Conservation (phyloP, 2,797 vertebrate species). For the Peromyscus melanophrys region DNA sequence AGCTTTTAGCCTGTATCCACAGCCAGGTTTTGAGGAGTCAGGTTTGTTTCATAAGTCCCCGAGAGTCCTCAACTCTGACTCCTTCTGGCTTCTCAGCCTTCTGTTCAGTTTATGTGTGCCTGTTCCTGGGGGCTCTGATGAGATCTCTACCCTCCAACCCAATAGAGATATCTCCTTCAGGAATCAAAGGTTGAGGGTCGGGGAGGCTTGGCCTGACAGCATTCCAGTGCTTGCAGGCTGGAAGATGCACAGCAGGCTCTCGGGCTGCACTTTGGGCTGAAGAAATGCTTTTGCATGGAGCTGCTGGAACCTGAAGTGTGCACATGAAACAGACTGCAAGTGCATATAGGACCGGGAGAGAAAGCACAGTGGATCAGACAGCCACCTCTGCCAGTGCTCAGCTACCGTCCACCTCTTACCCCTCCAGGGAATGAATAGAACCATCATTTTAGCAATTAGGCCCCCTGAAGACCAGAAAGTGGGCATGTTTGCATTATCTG, state of each 20-base stretch:
- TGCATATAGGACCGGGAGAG: neutral
- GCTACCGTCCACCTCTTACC: neutral
- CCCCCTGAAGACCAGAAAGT: neutral
- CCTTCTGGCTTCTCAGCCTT: conserved; percentile 52
- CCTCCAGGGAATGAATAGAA: neutral
- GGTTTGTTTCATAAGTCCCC: conserved; percentile 12
- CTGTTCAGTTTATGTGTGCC: conserved; percentile 25
- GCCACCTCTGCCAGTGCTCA: neutral
- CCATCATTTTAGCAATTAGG: neutral
- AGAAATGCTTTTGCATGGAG: neutral
- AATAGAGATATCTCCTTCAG: neutral
- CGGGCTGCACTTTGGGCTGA: neutral
- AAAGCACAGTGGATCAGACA: conserved; percentile 35
- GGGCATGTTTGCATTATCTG: neutral
- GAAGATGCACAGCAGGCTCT: neutral
- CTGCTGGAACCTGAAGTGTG: neutral
- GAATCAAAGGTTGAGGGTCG: neutral
- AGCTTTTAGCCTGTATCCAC: conserved; percentile 55
- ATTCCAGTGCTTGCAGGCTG: neutral
- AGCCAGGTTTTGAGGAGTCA: conserved; percentile 49
- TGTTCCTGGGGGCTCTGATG: neutral
- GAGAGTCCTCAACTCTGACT: conserved; percentile 64
- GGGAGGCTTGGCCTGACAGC: neutral
- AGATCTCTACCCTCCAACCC: neutral
- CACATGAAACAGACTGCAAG: neutral